Conservation (phyloP, 2,888 invertebrate genomes). For the Prionchulus punctatus region DNA sequence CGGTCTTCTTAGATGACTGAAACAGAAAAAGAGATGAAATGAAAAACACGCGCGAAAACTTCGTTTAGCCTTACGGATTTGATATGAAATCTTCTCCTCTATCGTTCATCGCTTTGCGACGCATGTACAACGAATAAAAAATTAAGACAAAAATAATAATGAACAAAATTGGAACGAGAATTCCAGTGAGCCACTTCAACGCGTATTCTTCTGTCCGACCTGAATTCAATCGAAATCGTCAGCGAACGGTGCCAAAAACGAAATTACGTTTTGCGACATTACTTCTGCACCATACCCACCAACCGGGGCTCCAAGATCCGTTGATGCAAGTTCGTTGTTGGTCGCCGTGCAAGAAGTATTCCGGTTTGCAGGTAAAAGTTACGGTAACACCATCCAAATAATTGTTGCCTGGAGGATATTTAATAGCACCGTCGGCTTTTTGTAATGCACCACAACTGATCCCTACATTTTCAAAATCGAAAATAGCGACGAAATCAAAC, state of each 20-base stretch:
- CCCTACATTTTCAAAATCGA: constrained; percentile 15
- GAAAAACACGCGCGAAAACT: too few relatives aligned
- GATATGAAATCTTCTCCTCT: too few relatives aligned
- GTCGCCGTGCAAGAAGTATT: constrained; percentile 22
- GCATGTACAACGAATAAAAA: neutral
- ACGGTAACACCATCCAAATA: constrained; percentile 20
- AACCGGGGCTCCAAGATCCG: constrained; percentile 22
- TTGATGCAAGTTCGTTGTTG: constrained; percentile 18
- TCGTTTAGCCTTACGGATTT: too few relatives aligned
- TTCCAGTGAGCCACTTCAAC: constrained; percentile 21
- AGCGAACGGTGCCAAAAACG: neutral
- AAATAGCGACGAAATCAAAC: neutral
- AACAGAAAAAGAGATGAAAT: too few relatives aligned
- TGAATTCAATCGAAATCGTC: constrained; percentile 1
- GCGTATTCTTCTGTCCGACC: constrained; percentile 20
- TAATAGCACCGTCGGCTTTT: constrained; percentile 19
- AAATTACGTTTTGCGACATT: neutral
- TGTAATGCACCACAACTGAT: constrained; percentile 21
- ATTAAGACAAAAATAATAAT: neutral
- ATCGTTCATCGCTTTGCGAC: neutral
- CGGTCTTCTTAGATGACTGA: too few relatives aligned
- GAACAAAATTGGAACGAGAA: neutral
- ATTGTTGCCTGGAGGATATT: constrained; percentile 20
- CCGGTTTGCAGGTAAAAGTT: constrained; percentile 20
- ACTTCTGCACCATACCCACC: constrained; percentile 22